Evolutionary conservation across 2,797 vertebrate genomes (phyloP), one percentile per base, ranked within the genome.

Genomic region (Anas capensis): DNA sequence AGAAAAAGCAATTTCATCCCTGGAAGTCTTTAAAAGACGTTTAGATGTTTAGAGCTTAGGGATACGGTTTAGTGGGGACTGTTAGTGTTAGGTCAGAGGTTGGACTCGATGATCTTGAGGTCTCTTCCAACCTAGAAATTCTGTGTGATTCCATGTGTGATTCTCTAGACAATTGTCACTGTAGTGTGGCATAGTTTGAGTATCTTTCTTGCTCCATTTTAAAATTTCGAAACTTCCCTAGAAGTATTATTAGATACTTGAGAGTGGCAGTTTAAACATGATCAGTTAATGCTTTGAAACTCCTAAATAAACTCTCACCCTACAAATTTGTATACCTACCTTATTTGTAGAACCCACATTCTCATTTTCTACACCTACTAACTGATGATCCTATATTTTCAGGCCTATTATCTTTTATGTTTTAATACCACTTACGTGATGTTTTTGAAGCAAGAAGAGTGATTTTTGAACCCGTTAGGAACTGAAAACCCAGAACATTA

Each of bases 371-470:
- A 61, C 6, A 29, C 14, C 7, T 4, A 73, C 14, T 57, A 76
- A 57, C 3, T 40, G 31, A 90, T n/a, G 21, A 93, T 36, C 19
- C 34, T 20, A 51, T 14, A 36, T 51, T 69, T 69, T 51, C 14
- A 82, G n/a, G 16, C 5, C 57, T 62, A 62, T 14, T 29, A 40
- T 56, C 9, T 83, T 70, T n/a, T 58, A 56, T 24, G 33, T 31
- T 12, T 24, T 42, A 64, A 79, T 4, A 62, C 86, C 90, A 99
- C 99, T 99, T 97, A 99, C 99, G 99, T 95, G 99, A 99, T 48
- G 99, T 99, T 98, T 99, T 99, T 53, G 99, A 99, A 94, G 99
- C 99, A 94, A 99, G 97, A 89, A 99, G 97, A 42, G 99, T 99
- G 56, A 99, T 98, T 90, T 96, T 98, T 92, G 98, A 98, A 68